Evolutionary conservation across 92 coral and sea anemone species (phyloP), one percentile per base, ranked within the genome.

Genomic region (Montipora capitata): DNA sequence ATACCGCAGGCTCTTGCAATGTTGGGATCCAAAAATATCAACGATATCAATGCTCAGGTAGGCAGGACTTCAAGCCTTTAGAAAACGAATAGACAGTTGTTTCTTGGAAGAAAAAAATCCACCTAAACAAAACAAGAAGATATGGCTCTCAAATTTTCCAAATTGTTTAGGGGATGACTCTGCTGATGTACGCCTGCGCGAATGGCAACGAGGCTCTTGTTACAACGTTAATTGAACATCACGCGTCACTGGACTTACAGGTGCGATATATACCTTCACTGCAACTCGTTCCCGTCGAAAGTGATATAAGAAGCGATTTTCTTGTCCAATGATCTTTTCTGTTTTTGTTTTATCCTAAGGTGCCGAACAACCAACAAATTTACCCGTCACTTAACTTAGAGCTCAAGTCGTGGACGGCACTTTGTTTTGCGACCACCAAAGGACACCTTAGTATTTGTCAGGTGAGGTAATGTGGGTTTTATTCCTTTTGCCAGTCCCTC

Each of bases 161-260:
- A 10, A 16, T 6, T 63, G 10, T 40, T 27, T 35, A 95, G 96
- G 96, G 98, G 3, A 64, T 95, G 93, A 93, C 98, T 41, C 95
- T 96, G 40, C 75, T 95, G 79, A 95, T 95, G 98, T 93, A 93
- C 90, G 94, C 98, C 73, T 95, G 98, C 73, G 90, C 85, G 11
- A 90, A 91, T 56, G 98, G 94, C 12, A 88, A 94, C 77, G 78
- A 91, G 48, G 87, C 77, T 16, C 90, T 95, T 56, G 98, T 91
- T 10, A 85, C 74, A 65, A 66, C 82, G 17, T 77, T 95, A 48
- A 66, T 95, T 13, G 95, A 91, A 41, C 74, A 74, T 75, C 96
- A 95, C 72, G 94, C 94, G 40, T 74, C 91, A 14, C 81, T 95
- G 58, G 96, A 95, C 78, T 82, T 89, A 7, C 90, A 95, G 96